phyloP scores from a whole-genome alignment of 2,888 invertebrate species.

The Lasioglossum morio region DNA sequence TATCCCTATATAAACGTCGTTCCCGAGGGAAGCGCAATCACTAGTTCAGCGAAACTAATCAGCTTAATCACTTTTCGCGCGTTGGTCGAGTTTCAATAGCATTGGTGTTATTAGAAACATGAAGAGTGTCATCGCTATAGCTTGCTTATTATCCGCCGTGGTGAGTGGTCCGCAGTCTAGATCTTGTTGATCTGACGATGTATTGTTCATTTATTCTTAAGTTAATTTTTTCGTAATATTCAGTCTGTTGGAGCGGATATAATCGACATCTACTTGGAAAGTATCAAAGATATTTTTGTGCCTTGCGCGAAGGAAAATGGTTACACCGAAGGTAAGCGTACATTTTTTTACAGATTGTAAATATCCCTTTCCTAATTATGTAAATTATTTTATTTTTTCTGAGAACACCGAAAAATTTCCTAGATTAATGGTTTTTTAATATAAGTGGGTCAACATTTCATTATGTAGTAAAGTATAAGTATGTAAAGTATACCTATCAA shows the following conservation, averaged over 20 bases:
- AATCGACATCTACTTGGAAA: not conserved
- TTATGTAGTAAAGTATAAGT: too few relatives aligned
- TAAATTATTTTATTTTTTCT: not conserved
- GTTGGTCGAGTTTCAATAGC: not conserved
- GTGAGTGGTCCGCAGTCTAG: constrained; percentile 28
- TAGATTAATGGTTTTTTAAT: too few relatives aligned
- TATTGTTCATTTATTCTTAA: too few relatives aligned
- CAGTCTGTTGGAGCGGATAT: constrained; percentile 18
- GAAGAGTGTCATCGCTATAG: constrained; percentile 36
- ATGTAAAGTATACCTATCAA: too few relatives aligned
- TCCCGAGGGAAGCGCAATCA: not conserved
- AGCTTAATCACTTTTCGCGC: not conserved
- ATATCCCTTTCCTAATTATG: too few relatives aligned
- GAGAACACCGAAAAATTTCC: too few relatives aligned
- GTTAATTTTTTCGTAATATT: not conserved
- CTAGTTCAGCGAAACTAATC: constrained; percentile 7
- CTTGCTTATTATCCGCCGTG: constrained; percentile 35
- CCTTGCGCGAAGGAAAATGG: constrained; percentile 28
- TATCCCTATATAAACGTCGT: constrained; percentile 49
- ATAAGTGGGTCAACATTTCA: too few relatives aligned
- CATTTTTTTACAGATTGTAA: not conserved
- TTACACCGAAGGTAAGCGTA: constrained; percentile 8
- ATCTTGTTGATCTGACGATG: not conserved
- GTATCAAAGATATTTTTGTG: not conserved
- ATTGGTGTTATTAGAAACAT: constrained; percentile 4